Conservation (phyloP, 2,113 vertebrate genomes). For the Strix uralensis region DNA sequence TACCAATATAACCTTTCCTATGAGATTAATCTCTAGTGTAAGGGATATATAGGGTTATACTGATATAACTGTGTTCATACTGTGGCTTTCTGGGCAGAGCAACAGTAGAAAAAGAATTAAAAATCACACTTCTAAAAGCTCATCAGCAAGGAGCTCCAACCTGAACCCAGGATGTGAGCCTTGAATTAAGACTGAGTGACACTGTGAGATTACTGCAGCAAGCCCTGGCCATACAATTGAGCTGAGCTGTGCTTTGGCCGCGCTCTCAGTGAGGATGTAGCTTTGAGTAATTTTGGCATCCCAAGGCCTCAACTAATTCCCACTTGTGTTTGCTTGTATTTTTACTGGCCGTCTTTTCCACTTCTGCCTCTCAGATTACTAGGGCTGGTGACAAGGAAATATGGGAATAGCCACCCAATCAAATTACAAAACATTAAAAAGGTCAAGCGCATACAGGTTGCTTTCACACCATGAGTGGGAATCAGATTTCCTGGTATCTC, state of each 20-base stretch:
- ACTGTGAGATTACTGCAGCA: not conserved
- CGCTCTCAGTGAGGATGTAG: not conserved
- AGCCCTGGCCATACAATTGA: not conserved
- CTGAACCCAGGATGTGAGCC: not conserved
- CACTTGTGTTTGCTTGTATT: constrained; percentile 31
- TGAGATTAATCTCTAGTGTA: not conserved
- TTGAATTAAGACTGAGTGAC: not conserved
- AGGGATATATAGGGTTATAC: not conserved
- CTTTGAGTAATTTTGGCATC: not conserved
- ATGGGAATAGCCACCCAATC: constrained; percentile 59
- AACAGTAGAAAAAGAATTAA: not conserved
- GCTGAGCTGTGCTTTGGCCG: not conserved
- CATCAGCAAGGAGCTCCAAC: not conserved
- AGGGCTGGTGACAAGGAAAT: constrained; percentile 62
- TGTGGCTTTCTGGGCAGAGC: not conserved
- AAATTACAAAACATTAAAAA: constrained; percentile 66
- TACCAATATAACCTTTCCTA: not conserved
- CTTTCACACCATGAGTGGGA: not conserved
- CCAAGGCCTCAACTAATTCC: constrained; percentile 10
- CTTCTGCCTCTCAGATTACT: constrained; percentile 58
- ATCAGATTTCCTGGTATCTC: constrained; percentile 48
- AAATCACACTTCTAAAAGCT: not conserved
- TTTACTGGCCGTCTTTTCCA: constrained; percentile 50
- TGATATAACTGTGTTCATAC: not conserved
- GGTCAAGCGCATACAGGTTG: constrained; percentile 46